A percentile compares a stretch with the other conserved stretches of the same genome.
Evolutionary conservation across 2,888 invertebrate species (phyloP).

Genomic region (Dione juno): DNA sequence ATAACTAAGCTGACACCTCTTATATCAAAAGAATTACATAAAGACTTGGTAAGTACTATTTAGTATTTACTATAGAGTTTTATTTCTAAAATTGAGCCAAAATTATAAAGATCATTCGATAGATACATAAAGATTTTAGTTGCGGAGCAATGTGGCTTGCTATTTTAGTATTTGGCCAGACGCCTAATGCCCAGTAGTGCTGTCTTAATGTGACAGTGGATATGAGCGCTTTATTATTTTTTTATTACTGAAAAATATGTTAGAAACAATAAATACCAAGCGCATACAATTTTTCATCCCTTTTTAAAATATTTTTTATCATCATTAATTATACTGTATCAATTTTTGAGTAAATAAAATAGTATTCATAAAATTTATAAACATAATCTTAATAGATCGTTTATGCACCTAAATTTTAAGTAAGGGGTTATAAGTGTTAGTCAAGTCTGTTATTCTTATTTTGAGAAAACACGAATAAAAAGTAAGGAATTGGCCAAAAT

Average conservation of each 20-base stretch:
- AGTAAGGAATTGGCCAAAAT: not conserved
- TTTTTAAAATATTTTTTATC: not conserved
- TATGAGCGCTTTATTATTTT: conserved; percentile 39
- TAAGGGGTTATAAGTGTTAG: not conserved
- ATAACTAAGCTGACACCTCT: conserved; percentile 95
- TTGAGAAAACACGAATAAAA: not conserved
- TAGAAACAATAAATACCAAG: not conserved
- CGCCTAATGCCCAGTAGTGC: conserved; percentile 76
- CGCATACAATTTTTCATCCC: not conserved
- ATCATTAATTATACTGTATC: not conserved
- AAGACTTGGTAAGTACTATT: conserved; percentile 92
- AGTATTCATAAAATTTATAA: no score
- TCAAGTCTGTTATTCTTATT: not conserved
- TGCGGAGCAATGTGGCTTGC: conserved; percentile 71
- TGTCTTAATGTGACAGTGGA: conserved; percentile 67
- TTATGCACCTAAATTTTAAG: not conserved
- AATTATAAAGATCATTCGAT: conserved; percentile 62
- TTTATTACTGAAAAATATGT: conserved; percentile 6
- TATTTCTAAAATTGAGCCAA: conserved; percentile 27
- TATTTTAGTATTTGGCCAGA: conserved; percentile 82
- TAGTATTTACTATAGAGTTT: conserved; percentile 7
- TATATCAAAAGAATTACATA: conserved; percentile 97
- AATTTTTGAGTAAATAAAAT: not conserved
- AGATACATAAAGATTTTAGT: conserved; percentile 74
- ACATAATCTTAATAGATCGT: no score